These are phyloP conservation scores for Cnemophilus loriae DNA, from an alignment of 2,113 vertebrate species.

Conservation along the genomic window DNA sequence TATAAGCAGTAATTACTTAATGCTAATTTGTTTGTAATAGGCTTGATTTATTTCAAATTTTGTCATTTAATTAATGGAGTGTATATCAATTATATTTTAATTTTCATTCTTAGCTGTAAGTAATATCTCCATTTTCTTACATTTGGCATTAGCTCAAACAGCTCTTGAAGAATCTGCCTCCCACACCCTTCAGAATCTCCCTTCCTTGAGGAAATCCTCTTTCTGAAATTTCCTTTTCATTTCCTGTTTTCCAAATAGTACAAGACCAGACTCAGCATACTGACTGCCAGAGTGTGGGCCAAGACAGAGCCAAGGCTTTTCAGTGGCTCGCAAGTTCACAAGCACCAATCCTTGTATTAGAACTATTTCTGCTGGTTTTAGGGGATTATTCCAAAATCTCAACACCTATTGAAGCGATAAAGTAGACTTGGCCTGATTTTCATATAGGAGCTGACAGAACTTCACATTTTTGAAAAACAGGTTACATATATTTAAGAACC, in stretches of 20 bases:
- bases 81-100: neutral
- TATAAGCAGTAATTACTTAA: neutral
- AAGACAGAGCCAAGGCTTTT: neutral
- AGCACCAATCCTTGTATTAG: neutral
- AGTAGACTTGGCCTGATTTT: neutral
- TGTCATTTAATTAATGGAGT: neutral
- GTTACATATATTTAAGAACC: neutral
- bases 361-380: neutral
- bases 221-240: slow-evolving; percentile 40
- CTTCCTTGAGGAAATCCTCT: slow-evolving; percentile 55
- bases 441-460: neutral
- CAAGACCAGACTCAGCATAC: neutral
- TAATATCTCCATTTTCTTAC: neutral
- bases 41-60: neutral
- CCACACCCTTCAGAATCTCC: neutral
- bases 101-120: neutral
- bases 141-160: slow-evolving; percentile 15
- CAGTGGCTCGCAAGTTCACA: neutral
- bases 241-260: slow-evolving; percentile 49
- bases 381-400: neutral
- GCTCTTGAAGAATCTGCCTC: neutral
- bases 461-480: neutral
- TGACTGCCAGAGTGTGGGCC: neutral
- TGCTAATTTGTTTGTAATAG: neutral
- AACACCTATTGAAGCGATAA: neutral